These are phyloP conservation scores for Drepanosiphum platanoidis DNA, from an alignment of 2,888 invertebrate species.

Conservation along the genomic window DNA sequence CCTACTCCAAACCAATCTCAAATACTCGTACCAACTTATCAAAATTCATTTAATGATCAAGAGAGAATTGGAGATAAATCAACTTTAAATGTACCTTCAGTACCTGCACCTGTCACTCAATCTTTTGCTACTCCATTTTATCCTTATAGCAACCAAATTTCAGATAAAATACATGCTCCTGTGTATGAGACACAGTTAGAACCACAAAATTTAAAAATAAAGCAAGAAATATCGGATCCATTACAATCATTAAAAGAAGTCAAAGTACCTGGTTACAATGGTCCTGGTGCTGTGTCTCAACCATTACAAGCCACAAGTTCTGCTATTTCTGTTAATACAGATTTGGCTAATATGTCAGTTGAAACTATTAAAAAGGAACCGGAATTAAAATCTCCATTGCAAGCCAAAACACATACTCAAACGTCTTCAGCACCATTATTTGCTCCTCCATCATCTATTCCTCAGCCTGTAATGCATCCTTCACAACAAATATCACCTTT, in stretches of 20 bases:
- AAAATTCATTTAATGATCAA: constrained; percentile 46
- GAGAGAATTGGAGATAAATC: constrained; percentile 53
- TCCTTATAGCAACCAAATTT: constrained; percentile 49
- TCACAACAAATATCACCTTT: constrained; percentile 78
- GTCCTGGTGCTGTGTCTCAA: constrained; percentile 67
- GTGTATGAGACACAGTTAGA: constrained; percentile 69
- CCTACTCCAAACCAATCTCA: constrained; percentile 45
- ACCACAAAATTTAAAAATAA: constrained; percentile 79
- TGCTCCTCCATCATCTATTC: constrained; percentile 72
- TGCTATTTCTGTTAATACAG: constrained; percentile 64
- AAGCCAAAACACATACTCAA: constrained; percentile 65
- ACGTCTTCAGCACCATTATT: constrained; percentile 65
- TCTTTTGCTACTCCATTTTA: constrained; percentile 58
- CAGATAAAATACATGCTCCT: constrained; percentile 59
- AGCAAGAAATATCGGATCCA: constrained; percentile 77
- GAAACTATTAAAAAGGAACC: constrained; percentile 82
- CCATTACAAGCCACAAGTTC: constrained; percentile 65
- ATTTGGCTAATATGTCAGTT: constrained; percentile 73
- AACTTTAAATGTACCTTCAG: constrained; percentile 59
- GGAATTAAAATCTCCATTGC: constrained; percentile 69
- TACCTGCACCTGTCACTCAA: constrained; percentile 60
- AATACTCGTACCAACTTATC: constrained; percentile 50
- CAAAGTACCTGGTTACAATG: constrained; percentile 78
- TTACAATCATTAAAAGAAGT: constrained; percentile 82
- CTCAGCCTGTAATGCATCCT: constrained; percentile 79